These are phyloP conservation scores for Halcyon malimbica DNA, from an alignment of 2,113 vertebrate genomes.

Conservation along the genomic window DNA sequence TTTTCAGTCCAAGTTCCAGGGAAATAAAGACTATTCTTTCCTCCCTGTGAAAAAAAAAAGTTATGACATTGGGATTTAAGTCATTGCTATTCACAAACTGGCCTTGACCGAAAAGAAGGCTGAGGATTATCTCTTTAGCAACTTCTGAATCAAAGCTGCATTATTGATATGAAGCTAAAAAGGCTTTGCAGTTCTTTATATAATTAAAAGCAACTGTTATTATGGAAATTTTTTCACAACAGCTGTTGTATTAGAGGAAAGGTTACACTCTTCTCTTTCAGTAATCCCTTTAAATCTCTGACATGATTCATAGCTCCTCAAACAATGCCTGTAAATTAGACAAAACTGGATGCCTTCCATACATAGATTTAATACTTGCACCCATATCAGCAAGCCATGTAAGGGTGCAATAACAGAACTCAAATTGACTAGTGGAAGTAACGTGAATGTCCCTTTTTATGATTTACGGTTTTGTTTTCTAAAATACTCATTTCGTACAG, in stretches of 20 bases:
- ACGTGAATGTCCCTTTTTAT: not conserved
- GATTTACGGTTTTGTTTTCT: not conserved
- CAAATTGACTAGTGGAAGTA: not conserved
- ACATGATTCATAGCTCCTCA: conserved; percentile 57
- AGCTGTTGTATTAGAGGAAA: conserved; percentile 65
- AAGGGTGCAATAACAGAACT: not conserved
- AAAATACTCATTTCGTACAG: not conserved
- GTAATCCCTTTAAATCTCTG: conserved; percentile 72
- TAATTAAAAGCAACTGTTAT: conserved; percentile 75
- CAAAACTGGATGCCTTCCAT: conserved; percentile 24
- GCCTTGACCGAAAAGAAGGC: conserved; percentile 31
- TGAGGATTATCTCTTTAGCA: conserved; percentile 67
- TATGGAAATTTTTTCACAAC: conserved; percentile 57
- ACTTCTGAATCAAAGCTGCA: conserved; percentile 68
- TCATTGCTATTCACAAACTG: conserved; percentile 38
- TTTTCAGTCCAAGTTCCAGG: not conserved
- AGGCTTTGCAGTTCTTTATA: conserved; percentile 63
- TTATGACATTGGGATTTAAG: conserved; percentile 41
- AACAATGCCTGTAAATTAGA: conserved; percentile 44
- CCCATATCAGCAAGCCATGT: not conserved
- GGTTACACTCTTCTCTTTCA: conserved; percentile 41
- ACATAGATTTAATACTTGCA: conserved; percentile 25
- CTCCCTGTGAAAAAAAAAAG: conserved; percentile 19
- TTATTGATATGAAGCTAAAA: conserved; percentile 70
- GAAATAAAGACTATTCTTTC: not conserved